A percentile compares a stretch with the other conserved stretches of the same genome.
phyloP scores from a whole-genome alignment of 2,113 vertebrate species.

The Halcyon senegalensis region DNA sequence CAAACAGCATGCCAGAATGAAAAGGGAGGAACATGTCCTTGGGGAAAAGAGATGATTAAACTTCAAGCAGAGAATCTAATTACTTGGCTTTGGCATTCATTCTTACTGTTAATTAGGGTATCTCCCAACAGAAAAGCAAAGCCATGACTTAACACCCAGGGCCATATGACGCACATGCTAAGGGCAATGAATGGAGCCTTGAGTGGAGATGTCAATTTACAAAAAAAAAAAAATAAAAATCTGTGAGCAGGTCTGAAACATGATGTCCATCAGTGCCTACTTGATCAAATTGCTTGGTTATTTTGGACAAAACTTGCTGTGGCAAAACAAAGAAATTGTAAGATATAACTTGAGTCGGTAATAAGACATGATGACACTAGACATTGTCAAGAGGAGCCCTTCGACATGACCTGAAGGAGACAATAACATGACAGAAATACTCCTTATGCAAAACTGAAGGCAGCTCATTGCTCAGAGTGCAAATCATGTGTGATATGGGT shows the following conservation, averaged over 20 bases:
- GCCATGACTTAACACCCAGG: neutral
- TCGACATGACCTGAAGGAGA: neutral
- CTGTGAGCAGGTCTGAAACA: neutral
- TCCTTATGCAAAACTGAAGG: neutral
- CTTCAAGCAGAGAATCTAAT: slow-evolving; percentile 29
- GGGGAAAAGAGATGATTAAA: slow-evolving; percentile 27
- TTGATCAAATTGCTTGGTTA: neutral
- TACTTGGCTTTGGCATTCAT: slow-evolving; percentile 11
- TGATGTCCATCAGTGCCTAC: neutral
- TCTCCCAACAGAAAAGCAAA: slow-evolving; percentile 30
- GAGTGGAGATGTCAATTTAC: neutral
- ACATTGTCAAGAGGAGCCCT: neutral
- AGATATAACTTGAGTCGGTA: neutral
- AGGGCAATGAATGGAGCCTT: neutral
- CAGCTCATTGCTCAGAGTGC: neutral
- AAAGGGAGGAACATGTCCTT: neutral
- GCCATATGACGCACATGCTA: neutral
- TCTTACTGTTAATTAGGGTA: slow-evolving; percentile 30
- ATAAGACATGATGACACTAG: neutral
- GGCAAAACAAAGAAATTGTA: neutral
- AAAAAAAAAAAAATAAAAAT: neutral
- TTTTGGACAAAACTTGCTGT: neutral
- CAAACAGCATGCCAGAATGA: neutral
- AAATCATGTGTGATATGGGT: rapidly evolving
- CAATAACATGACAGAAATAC: neutral